A percentile compares a stretch with the other conserved stretches of the same genome.
These are phyloP conservation scores for Aphelocoma californica DNA, from an alignment of 2,797 vertebrate species.

Conservation along the genomic window DNA sequence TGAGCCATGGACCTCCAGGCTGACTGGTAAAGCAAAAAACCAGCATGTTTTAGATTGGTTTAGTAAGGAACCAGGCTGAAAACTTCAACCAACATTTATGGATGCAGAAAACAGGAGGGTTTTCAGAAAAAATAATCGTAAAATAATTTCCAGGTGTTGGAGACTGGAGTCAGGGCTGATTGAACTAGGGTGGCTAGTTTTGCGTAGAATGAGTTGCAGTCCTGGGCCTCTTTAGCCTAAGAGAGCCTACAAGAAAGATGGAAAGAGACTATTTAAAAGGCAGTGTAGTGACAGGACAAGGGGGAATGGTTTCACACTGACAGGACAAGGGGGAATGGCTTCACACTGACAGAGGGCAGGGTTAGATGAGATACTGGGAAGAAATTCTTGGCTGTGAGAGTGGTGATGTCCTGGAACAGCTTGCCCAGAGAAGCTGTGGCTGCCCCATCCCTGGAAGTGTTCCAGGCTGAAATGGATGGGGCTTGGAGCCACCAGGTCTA, in stretches of 20 bases:
- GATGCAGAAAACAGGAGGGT: neutral
- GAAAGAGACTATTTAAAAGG: neutral
- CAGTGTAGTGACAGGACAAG: neutral
- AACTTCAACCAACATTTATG: neutral
- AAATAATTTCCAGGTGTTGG: neutral
- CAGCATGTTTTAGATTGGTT: neutral
- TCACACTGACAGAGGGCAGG: neutral
- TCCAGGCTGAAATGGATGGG: neutral
- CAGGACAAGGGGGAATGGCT: neutral
- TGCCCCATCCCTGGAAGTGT: neutral
- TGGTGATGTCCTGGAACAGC: neutral
- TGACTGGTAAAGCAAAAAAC: neutral
- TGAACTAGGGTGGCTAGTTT: neutral
- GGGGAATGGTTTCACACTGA: neutral
- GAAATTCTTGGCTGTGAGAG: neutral
- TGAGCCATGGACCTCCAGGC: neutral
- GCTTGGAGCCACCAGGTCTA: neutral
- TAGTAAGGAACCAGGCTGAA: neutral
- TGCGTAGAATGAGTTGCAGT: neutral
- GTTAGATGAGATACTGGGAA: neutral
- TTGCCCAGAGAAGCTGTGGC: neutral
- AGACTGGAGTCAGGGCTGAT: neutral
- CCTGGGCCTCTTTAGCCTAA: neutral
- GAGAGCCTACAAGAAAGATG: neutral
- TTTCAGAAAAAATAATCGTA: neutral